Base-by-base conservation (phyloP, 2,888 invertebrate genomes). In the Tribolium freemani region DNA sequence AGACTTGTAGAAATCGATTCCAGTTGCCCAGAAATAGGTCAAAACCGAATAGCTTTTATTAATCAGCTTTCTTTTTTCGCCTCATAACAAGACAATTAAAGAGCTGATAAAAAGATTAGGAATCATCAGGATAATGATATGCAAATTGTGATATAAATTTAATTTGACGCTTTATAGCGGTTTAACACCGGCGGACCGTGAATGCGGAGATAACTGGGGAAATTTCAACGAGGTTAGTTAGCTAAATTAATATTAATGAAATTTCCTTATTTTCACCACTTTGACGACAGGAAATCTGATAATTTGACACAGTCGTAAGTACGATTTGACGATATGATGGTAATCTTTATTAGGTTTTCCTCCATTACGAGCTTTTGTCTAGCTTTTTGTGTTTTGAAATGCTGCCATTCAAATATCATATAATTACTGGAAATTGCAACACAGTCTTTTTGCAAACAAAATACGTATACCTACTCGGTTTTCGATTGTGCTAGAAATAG, bases 61-160 rank as follows among this genome's bases (percentile, higher is more conserved):
- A 20, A 8, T 51, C 20, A n/a, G 20, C 51, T 51, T 51, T 51
- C 51, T 20, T 51, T 51, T 51, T 21, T 20, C 48, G 16, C 16
- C 48, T 48, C 5, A 11, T 16, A 20, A 51, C 16, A 13, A 6
- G 16, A 51, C 16, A 51, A 51, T 51, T 13, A 51, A 51, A 51
- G 20, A 48, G 16, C 48, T 20, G 20, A 51, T 51, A 51, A 51
- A 51, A 51, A 51, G 20, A 51, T 51, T 9, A 51, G 20, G n/a
- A 51, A 20, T 20, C 51, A 20, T 51, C 51, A 20, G 51, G 6
- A 20, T n/a, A 51, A 51, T 20, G n/a, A 51, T 20, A 51, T 51
- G 51, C 51, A 51, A 51, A 51, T 51, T 20, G 20, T 51, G 51
- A 51, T 20, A 51, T 51, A 51, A 51, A 51, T 51, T 51, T 51